Conservation (phyloP, 35 echinoderm and acorn worm species). For the Anneissia japonica region DNA sequence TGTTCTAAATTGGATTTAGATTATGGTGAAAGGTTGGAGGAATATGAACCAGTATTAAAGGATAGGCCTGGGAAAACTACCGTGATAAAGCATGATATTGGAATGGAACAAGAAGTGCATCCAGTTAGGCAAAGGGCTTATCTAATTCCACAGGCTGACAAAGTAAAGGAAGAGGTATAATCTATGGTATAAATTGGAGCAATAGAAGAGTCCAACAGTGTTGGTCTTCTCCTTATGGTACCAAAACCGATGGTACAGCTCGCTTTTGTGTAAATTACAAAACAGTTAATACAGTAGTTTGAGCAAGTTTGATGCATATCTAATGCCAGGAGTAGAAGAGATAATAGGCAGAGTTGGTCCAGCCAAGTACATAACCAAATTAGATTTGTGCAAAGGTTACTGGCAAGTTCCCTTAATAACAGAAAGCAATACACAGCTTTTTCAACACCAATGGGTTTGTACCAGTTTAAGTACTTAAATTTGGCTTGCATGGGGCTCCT, state of each 20-base stretch:
- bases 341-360: no score
- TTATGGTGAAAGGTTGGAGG: neutral
- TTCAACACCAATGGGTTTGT: no score
- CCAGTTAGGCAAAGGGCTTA: conserved; percentile 32
- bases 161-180: neutral
- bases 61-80: conserved; percentile 6
- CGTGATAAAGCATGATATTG: conserved; percentile 12
- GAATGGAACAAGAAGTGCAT: neutral
- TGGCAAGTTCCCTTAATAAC: no score
- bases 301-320: no score
- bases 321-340: no score
- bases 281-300: neutral
- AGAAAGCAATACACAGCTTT: no score
- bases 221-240: neutral
- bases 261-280: conserved; percentile 5
- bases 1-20: no score
- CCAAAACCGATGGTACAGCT: neutral
- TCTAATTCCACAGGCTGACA: conserved; percentile 21
- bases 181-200: neutral
- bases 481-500: no score
- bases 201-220: conserved; percentile 9
- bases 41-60: neutral
- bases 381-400: no score
- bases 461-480: no score
- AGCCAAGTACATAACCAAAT: no score